Evolutionary conservation across 2,113 vertebrate species (phyloP).

Genomic region (Lepus timidus): DNA sequence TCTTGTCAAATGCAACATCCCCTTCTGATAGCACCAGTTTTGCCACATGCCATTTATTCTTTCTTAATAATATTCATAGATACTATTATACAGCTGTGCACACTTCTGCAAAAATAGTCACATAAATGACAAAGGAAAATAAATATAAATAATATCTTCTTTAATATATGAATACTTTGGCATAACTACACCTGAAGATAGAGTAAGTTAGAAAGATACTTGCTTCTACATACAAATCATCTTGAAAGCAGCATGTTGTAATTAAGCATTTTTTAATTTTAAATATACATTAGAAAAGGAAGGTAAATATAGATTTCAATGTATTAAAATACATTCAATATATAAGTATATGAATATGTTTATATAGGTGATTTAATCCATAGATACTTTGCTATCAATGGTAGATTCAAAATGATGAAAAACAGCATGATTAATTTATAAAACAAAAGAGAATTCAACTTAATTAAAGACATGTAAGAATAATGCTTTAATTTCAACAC

Average conservation of each 20-base stretch:
- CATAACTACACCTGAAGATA: background rate
- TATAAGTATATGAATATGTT: background rate
- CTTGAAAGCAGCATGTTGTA: background rate
- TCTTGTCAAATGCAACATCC: background rate
- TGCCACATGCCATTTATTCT: background rate
- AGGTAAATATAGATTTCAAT: background rate
- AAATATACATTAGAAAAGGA: background rate
- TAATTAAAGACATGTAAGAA: background rate
- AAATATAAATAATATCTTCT: background rate
- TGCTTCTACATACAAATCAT: background rate
- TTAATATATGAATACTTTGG: background rate
- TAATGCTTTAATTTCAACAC: background rate
- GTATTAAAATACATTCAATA: background rate
- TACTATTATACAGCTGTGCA: background rate
- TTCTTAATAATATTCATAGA: background rate
- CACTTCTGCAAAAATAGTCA: background rate
- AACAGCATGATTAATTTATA: background rate
- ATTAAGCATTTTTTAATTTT: background rate
- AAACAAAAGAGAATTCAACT: background rate
- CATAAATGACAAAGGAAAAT: background rate
- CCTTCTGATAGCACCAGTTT: background rate
- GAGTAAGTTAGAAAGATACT: background rate
- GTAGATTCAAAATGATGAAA: background rate
- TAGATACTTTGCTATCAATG: background rate
- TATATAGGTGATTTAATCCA: background rate